These are phyloP conservation scores for Upupa epops DNA, from an alignment of 2,113 vertebrate genomes.

Conservation along the genomic window DNA sequence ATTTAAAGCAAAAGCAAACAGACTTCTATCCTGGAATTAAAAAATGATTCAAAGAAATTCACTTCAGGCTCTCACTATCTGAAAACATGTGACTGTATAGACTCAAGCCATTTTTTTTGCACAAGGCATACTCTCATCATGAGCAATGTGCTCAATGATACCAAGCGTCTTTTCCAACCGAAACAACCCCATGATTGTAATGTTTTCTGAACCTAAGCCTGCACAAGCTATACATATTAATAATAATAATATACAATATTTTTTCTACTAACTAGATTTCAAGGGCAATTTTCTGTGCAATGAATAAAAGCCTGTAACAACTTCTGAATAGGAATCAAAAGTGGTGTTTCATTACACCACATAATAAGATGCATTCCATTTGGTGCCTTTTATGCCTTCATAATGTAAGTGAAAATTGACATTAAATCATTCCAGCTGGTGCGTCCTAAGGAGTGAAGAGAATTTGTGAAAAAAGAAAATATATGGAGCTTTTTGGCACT, in stretches of 20 bases:
- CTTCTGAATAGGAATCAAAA: constrained; percentile 19
- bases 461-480: neutral
- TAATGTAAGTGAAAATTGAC: constrained; percentile 38
- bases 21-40: neutral
- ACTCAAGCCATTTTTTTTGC: neutral
- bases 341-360: neutral
- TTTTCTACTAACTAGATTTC: constrained; percentile 42
- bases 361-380: constrained; percentile 32
- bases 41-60: neutral
- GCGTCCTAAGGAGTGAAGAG: neutral
- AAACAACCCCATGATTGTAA: no score
- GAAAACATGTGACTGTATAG: neutral
- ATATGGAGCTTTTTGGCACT: neutral
- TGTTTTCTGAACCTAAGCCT: neutral
- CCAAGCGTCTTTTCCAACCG: no score
- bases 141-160: no score
- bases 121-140: neutral
- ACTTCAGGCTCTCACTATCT: neutral
- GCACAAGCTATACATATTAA: neutral
- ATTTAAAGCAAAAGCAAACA: neutral
- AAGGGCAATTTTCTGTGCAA: constrained; percentile 16
- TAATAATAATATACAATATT: constrained; percentile 14
- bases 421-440: constrained; percentile 38
- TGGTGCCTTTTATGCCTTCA: constrained; percentile 32
- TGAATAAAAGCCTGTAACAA: constrained; percentile 18